Base-by-base conservation (phyloP, 2,113 vertebrate genomes). In the Hemichromis elongatus region DNA sequence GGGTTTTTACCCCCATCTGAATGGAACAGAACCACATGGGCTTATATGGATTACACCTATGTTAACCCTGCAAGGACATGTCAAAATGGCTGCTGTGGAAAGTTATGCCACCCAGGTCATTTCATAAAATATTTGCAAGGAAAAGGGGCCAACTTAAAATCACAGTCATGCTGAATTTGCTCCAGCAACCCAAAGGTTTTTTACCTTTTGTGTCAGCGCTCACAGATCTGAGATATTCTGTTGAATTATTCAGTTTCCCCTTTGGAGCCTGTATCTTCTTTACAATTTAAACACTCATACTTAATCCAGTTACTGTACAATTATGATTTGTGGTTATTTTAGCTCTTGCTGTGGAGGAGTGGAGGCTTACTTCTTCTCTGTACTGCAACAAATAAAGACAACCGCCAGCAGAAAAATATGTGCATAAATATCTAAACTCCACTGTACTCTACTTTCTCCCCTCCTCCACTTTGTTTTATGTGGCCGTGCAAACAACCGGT, bases 401-500 rank as follows among this genome's bases (percentile, higher is more conserved):
- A n/a, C 70, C 9, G 10, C 40, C 80, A 80, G 19, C 75, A 73
- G 21, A 83, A 55, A 73, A 63, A 68, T 83, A 66, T 81, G 78
- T 87, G 78, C 68, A 88, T 85, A 70, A 52, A 87, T 87, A 61
- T 92, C 66, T 82, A 33, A 86, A 79, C 83, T 90, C 82, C 55
- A 91, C 92, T 88, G 79, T 88, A 89, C 85, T 87, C 56, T 79
- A 66, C 59, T 56, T 80, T 85, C 66, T 83, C 92, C 87, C 92
- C 89, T 93, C 90, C 92, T 91, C 89, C 90, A 92, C 93, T 90
- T 92, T 89, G 87, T 89, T 92, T 93, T 84, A 89, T 52, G 81
- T 89, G 82, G 77, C 81, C 11, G 16, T 89, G 86, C 90, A 92
- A 93, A 89, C 83, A 92, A 89, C 88, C 90, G 86, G 89, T 87